phyloP scores from a whole-genome alignment of 2,113 vertebrate genomes.

The Ceyx margarethae region DNA sequence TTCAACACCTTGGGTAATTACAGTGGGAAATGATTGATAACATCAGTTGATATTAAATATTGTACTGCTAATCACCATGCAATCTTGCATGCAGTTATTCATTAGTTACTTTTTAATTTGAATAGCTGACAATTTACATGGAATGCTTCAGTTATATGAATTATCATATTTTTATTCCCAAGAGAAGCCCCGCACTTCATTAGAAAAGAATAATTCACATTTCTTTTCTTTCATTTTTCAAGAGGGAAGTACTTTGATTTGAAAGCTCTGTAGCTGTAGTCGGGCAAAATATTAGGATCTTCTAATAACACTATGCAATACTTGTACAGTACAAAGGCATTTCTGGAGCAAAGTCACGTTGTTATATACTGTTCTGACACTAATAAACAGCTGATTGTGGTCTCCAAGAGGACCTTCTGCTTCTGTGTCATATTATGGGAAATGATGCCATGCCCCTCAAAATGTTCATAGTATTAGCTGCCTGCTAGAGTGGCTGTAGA shows the following conservation, averaged over 20 bases:
- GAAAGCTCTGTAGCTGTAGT: conserved; percentile 23
- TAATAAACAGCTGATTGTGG: conserved; percentile 53
- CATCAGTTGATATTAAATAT: conserved; percentile 56
- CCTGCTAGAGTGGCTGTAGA: conserved; percentile 46
- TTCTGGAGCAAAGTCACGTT: conserved; percentile 45
- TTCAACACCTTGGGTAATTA: conserved; percentile 57
- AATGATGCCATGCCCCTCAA: conserved; percentile 34
- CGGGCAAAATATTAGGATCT: not conserved
- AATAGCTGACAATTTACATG: conserved; percentile 40
- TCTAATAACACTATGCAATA: not conserved
- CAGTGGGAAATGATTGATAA: conserved; percentile 53
- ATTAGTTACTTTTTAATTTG: conserved; percentile 63
- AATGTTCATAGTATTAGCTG: conserved; percentile 39
- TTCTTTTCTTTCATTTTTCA: conserved; percentile 55
- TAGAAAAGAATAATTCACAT: not conserved
- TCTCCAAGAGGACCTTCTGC: conserved; percentile 33
- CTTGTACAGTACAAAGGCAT: conserved; percentile 1
- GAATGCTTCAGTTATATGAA: conserved; percentile 28
- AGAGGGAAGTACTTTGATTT: conserved; percentile 39
- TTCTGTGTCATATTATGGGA: conserved; percentile 44
- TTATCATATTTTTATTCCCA: conserved; percentile 24
- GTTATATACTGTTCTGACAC: conserved; percentile 19
- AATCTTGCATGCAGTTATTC: conserved; percentile 54
- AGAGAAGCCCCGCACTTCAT: not conserved
- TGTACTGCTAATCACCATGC: conserved; percentile 56